These are phyloP conservation scores for Paracentrotus lividus DNA, from an alignment of 53 echinoderm and acorn worm species.

Conservation along the genomic window DNA sequence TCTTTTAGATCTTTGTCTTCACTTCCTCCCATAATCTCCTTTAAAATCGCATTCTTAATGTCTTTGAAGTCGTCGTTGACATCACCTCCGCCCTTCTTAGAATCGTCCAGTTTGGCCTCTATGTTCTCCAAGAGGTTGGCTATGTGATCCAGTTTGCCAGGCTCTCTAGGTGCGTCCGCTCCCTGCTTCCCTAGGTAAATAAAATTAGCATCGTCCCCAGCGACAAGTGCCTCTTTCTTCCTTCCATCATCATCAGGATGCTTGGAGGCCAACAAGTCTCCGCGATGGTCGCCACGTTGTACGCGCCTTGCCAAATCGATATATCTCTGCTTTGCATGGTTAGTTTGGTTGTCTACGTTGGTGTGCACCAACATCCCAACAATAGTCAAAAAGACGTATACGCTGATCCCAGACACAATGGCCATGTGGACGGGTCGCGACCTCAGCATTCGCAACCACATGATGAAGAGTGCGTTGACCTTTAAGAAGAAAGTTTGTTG, in stretches of 20 bases:
- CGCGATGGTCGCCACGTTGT: constrained; percentile 32
- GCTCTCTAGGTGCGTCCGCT: background rate
- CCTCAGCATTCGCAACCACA: constrained; percentile 60
- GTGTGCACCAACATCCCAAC: constrained; percentile 58
- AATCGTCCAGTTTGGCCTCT: background rate
- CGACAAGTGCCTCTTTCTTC: constrained; percentile 15
- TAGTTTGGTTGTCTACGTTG: background rate
- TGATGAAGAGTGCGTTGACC: constrained; percentile 40
- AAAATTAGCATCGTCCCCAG: constrained; percentile 30
- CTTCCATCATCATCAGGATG: background rate
- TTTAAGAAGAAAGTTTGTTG: constrained; percentile 8
- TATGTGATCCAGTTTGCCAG: constrained; percentile 43
- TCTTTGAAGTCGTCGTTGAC: constrained; percentile 35
- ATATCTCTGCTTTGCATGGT: constrained; percentile 8
- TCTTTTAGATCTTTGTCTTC: background rate
- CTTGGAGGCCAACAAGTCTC: background rate
- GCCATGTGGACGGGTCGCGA: constrained; percentile 73
- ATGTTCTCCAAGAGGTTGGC: constrained; percentile 43
- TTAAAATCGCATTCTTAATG: constrained; percentile 5
- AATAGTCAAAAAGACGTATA: constrained; percentile 75
- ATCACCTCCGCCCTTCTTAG: background rate
- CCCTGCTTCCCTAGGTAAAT: constrained; percentile 62
- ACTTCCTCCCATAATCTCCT: constrained; percentile 15
- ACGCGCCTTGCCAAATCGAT: constrained; percentile 1
- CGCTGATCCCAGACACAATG: constrained; percentile 66